Base-by-base conservation (phyloP, 1,140 invertebrate genomes). In the Lethrus apterus region DNA sequence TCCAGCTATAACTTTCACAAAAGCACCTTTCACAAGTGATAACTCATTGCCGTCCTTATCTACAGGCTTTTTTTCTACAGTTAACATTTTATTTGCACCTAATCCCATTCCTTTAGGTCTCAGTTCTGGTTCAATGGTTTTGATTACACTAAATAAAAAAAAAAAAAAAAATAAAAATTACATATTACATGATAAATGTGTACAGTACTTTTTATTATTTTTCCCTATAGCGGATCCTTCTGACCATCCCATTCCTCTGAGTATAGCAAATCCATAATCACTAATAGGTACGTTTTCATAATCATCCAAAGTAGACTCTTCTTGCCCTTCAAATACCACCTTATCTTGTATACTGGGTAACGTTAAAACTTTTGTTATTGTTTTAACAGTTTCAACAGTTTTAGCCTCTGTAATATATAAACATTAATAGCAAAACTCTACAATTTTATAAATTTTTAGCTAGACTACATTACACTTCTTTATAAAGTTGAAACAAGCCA, bases 211-310 rank as follows among this genome's bases (percentile, higher is more conserved):
- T 10, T 44, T 18, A 53, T 69, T 68, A 65, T 74, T 76, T 65
- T 70, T 76, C 40, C 77, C 83, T 61, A 80, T 82, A 54, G 76
- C 86, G 73, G 78, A 79, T 20, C 70, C 79, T 51, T 84, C 77
- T 54, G 80, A 78, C 90, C 90, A 97, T 0, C 93, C 93, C 93
- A 97, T 97, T 23, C 93, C 93, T 57, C 91, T 69, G 10, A 98
- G 69, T 83, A 96, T 86, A 3, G 93, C 93, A 56, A 89, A 52
- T 4, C 93, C 93, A 83, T 83, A 98, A 33, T 86, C 76, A 63
- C 81, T 77, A 33, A 97, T 80, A 1, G 93, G 93, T 36, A 95
- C 79, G 54, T 78, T 72, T 59, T 95, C 90, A 75, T 96, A 98
- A 71, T 96, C 89, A 51, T 90, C 85, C 21, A 89, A 60, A 3